Base-by-base conservation (phyloP, 2,797 vertebrate species). In the Aulostomus chinensis region DNA sequence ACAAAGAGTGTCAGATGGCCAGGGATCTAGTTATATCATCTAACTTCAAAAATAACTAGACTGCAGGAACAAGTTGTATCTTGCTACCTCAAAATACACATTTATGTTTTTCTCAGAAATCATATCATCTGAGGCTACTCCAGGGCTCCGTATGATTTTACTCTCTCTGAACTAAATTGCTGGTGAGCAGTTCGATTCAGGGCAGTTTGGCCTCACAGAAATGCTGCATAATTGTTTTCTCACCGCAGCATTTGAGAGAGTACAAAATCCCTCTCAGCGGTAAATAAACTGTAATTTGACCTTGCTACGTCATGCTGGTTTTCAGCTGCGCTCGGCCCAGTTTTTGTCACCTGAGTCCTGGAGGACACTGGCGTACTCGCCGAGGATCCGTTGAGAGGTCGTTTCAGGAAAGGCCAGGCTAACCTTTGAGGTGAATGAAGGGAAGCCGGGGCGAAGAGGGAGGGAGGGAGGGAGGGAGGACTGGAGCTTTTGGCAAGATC, bases 361-460 rank as follows among this genome's bases (percentile, higher is more conserved):
- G 4, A 4, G 22, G 14, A 50, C 2, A 3, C 11, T 25, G 7
- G 9, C 22, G 6, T 25, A 2, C 13, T 13, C 10, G 35, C 13
- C 25, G 56, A 53, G 33, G 3, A 54, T 42, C 26, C 14, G 3
- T 4, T 3, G 32, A 21, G 46, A 47, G 72, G 62, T 49, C 47
- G 4, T 2, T 22, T 56, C 5, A 53, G 65, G 56, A 66, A 62
- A 59, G 3, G 5, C 13, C 14, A 11, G 43, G 28, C 41, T 42
- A 60, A 51, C 45, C 50, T 0, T 1, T 24, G 50, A 7, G 32
- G 37, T 60, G 62, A n/a, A 66, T 50, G 21, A 41, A 58, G 67
- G 37, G 13, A 48, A 38, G 63, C 58, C 26, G n/a, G 37, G 36
- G 38, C 2, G 1, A 25, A 25, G 9, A 25, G 9, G 24, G 24